Percentiles rank a stretch among this genome's conserved stretches.
These are phyloP conservation scores for Platalea minor DNA, from an alignment of 2,797 vertebrate genomes.

Conservation along the genomic window DNA sequence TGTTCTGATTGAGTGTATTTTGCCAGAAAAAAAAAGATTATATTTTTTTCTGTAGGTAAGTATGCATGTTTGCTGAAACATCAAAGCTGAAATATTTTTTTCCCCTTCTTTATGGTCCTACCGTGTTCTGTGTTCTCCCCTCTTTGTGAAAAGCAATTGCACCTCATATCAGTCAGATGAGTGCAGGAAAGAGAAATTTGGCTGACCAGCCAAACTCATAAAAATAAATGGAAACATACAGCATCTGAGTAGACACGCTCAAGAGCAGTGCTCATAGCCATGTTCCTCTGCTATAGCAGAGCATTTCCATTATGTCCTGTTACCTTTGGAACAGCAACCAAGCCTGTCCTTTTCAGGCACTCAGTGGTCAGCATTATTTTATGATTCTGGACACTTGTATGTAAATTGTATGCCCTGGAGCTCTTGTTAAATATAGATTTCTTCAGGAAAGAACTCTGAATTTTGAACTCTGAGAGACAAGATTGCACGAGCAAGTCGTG, in stretches of 20 bases:
- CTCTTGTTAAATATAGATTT: background rate
- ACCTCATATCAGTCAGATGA: background rate
- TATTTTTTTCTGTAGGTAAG: background rate
- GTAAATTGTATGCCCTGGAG: background rate
- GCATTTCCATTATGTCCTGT: background rate
- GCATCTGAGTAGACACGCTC: background rate
- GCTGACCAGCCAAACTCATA: background rate
- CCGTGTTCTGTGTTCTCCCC: background rate
- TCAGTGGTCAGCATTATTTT: background rate
- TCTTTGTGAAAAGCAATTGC: background rate
- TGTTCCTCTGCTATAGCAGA: background rate
- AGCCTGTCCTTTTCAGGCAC: background rate
- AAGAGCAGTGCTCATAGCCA: background rate
- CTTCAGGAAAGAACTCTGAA: background rate
- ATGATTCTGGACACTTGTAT: background rate
- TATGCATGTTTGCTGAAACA: background rate
- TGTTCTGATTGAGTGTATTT: background rate
- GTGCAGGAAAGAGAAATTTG: background rate
- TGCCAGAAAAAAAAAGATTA: background rate
- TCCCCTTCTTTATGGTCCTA: background rate
- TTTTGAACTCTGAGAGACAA: background rate
- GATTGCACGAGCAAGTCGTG: background rate
- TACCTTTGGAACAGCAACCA: background rate
- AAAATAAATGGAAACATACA: background rate
- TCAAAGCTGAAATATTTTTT: background rate